Base-by-base conservation (phyloP, 1,140 invertebrate genomes). In the Coenobita brevimanus region DNA sequence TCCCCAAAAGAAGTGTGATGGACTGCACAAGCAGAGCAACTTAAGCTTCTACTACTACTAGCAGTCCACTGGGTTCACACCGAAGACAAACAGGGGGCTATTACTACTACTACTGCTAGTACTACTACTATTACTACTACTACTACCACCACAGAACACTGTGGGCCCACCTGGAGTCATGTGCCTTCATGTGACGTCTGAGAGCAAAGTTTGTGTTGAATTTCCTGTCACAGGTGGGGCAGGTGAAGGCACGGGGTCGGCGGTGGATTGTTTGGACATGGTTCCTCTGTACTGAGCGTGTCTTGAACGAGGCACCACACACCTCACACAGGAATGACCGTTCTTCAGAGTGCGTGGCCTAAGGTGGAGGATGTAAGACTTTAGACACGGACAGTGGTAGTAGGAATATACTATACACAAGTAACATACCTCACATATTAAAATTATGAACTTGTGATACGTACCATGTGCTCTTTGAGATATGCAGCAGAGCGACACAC, bases 261-360 rank as follows among this genome's bases (percentile, higher is more conserved):
- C 91, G 90, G 85, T 93, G 93, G 36, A 93, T 92, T 21, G 92
- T 92, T 64, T 92, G 88, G 6, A 93, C 92, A 82, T 94, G 93
- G 64, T 93, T 93, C 33, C 92, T 91, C 85, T 93, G 93, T 0
- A 93, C 93, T 0, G 92, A 91, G 33, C 92, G 91, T 0, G 93
- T 94, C 90, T 93, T 94, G 86, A 94, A 94, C 15, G 93, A 91
- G 10, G 93, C 92, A 10, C 93, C 93, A 91, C 93, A 94, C 17
- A 93, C 92, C 82, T 94, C 93, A 90, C 93, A 94, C 24, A 93
- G 91, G 88, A 92, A 93, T 6, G 92, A 91, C 17, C 93, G 91
- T n/a, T 91, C 91, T 41, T 91, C 92, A 8, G 93, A 92, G 87
- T 93, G 93, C n/a, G 92, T 92, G 21, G 92, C 91, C 90, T 91